Conservation (phyloP, 1,140 invertebrate species). For the Drosophila nasuta region DNA sequence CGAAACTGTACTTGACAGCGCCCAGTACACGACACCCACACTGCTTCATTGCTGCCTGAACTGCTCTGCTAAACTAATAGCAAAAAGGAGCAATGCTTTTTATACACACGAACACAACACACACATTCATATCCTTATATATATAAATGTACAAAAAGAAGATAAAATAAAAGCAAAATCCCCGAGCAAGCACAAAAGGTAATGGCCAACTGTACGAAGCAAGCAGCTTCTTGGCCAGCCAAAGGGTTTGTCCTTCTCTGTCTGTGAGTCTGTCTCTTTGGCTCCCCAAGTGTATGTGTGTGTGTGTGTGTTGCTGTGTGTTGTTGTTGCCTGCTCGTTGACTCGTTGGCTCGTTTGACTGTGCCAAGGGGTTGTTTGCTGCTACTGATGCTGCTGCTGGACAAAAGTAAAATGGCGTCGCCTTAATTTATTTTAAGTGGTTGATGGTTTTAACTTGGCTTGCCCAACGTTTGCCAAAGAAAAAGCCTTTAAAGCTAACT, state of each 20-base stretch:
- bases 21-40: slow-evolving; percentile 35
- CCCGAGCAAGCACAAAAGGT: slow-evolving; percentile 69
- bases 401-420: slow-evolving; percentile 82
- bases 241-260: slow-evolving; percentile 51
- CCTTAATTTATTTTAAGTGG: slow-evolving; percentile 84
- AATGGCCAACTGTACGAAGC: slow-evolving; percentile 70
- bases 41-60: background rate
- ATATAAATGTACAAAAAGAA: slow-evolving; percentile 29
- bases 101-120: slow-evolving; percentile 13
- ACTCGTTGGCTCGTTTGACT: slow-evolving; percentile 52
- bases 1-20: slow-evolving; percentile 81
- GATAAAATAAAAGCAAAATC: slow-evolving; percentile 53
- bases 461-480: slow-evolving; percentile 19
- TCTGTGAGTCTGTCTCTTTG: slow-evolving; percentile 6
- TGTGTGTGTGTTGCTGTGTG: slow-evolving; percentile 35
- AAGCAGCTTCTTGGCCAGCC: slow-evolving; percentile 57
- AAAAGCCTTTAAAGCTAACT: slow-evolving; percentile 62
- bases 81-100: slow-evolving; percentile 63
- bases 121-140: slow-evolving; percentile 33
- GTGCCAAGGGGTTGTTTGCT: slow-evolving; percentile 71
- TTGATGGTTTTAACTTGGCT: slow-evolving; percentile 78
- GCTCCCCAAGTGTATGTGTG: background rate
- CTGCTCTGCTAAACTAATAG: slow-evolving; percentile 65
- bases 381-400: slow-evolving; percentile 16
- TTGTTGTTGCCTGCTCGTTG: slow-evolving; percentile 65